Conservation (phyloP, 2,797 vertebrate species). For the Rhinoraja longicauda region DNA sequence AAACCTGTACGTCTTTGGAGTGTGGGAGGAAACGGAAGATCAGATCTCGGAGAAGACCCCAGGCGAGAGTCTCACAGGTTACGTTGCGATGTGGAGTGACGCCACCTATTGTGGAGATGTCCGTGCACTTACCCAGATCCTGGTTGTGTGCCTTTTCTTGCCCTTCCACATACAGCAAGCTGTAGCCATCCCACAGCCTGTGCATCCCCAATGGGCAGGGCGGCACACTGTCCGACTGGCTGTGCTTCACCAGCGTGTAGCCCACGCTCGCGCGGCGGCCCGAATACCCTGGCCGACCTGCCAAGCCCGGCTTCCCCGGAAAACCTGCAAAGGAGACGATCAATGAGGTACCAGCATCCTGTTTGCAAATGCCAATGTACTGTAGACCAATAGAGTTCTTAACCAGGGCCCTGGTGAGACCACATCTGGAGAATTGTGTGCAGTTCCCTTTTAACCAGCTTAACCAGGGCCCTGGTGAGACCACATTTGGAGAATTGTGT, state of each 20-base stretch:
- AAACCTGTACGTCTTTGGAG: too few species aligned
- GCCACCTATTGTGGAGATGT: neutral
- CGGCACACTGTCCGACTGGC: conserved; percentile 77
- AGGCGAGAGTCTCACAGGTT: neutral
- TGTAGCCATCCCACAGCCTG: conserved; percentile 88
- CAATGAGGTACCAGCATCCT: neutral
- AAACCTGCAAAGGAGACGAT: conserved; percentile 54
- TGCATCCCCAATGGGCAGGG: conserved; percentile 82
- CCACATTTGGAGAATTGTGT: too few species aligned
- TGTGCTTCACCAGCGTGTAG: conserved; percentile 90
- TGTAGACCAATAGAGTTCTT: neutral
- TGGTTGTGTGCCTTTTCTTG: conserved; percentile 96
- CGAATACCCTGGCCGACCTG: conserved; percentile 63
- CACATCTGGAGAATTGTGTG: too few species aligned
- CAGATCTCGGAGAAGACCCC: too few species aligned
- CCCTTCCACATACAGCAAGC: conserved; percentile 82
- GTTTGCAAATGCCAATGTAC: neutral
- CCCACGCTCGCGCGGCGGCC: conserved; percentile 69
- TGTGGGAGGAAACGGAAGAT: too few species aligned
- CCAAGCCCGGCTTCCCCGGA: conserved; percentile 62
- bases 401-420: too few species aligned
- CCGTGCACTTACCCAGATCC: conserved; percentile 72
- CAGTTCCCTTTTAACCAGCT: too few species aligned
- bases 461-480: too few species aligned
- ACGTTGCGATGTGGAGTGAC: neutral